These are phyloP conservation scores for Athalia rosae DNA, from an alignment of 2,888 invertebrate genomes.

Conservation along the genomic window DNA sequence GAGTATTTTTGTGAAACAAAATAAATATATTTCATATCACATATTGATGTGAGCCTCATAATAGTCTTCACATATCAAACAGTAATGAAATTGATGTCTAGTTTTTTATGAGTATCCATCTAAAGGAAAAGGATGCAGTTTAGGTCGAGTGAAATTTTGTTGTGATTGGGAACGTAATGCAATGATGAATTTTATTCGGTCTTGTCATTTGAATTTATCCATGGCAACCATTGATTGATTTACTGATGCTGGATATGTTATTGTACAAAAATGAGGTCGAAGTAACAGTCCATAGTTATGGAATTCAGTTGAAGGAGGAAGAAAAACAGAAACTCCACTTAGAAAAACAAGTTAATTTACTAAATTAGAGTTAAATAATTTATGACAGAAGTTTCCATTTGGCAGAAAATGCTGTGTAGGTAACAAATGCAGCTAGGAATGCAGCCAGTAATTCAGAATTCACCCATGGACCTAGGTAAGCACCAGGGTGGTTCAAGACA, in stretches of 20 bases:
- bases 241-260: conserved; percentile 14
- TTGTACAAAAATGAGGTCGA: conserved; percentile 37
- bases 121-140: too few species aligned
- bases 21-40: conserved; percentile 11
- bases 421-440: conserved; percentile 84
- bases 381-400: conserved; percentile 87
- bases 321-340: conserved; percentile 6
- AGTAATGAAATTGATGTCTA: too few species aligned
- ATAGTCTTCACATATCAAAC: background rate
- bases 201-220: background rate
- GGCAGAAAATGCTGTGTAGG: conserved; percentile 90
- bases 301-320: background rate
- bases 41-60: background rate
- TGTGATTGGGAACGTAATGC: background rate
- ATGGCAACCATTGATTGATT: conserved; percentile 10
- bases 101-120: too few species aligned
- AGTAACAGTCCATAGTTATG: conserved; percentile 15
- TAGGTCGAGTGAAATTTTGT: too few species aligned
- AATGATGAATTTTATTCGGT: conserved; percentile 25
- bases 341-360: background rate
- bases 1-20: conserved; percentile 12
- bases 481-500: conserved; percentile 83
- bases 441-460: conserved; percentile 95
- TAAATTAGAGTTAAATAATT: conserved; percentile 52
- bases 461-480: conserved; percentile 94